Conservation (phyloP, 2,113 vertebrate genomes). For the Apeltes quadracus region DNA sequence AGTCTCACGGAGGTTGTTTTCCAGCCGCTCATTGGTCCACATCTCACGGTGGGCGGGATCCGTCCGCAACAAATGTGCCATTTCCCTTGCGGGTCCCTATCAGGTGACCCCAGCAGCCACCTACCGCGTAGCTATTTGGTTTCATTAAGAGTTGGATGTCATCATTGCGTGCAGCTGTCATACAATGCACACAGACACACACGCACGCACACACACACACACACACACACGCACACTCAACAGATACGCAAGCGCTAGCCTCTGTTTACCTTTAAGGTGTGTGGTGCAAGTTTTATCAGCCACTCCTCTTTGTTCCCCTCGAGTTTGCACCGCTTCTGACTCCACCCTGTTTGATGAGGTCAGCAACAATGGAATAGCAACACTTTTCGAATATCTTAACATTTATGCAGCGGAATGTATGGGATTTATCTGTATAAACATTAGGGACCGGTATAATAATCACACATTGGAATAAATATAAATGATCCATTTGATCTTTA, state of each 20-base stretch:
- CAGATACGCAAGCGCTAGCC: constrained; percentile 16
- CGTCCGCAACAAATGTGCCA: background rate
- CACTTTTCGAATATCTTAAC: background rate
- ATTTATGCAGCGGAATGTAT: background rate
- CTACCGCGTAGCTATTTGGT: background rate
- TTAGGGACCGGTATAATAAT: background rate
- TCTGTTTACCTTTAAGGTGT: constrained; percentile 69
- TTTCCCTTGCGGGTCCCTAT: constrained; percentile 1
- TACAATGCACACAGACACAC: background rate
- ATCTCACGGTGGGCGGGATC: constrained; percentile 27
- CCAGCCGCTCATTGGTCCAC: constrained; percentile 39
- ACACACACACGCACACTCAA: background rate
- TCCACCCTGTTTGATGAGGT: constrained; percentile 30
- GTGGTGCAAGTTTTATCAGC: constrained; percentile 47
- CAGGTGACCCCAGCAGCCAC: background rate
- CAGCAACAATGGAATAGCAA: background rate
- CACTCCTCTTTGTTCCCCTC: constrained; percentile 9
- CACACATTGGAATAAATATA: constrained; percentile 42
- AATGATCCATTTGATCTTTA: constrained; percentile 77
- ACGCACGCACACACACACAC: too few species aligned
- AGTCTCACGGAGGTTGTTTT: background rate
- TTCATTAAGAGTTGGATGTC: background rate
- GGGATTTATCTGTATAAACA: background rate
- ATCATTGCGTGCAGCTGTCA: background rate
- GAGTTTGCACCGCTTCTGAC: constrained; percentile 26